phyloP scores from a whole-genome alignment of 2,888 invertebrate genomes.

The Ametastegia equiseti region DNA sequence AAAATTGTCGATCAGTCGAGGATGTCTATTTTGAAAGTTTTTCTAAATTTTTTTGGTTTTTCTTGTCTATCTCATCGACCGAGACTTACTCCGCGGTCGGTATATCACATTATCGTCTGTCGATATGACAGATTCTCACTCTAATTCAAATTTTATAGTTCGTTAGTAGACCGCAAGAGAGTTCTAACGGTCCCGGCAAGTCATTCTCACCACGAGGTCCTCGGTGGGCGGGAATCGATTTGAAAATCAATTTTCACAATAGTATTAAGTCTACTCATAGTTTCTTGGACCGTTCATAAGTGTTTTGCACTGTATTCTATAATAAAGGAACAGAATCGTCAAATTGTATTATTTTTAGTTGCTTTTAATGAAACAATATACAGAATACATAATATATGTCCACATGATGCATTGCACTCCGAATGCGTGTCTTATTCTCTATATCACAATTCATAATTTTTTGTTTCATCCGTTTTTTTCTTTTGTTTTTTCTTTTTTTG shows the following conservation, averaged over 20 bases:
- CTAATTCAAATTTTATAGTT: neutral
- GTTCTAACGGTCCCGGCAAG: neutral
- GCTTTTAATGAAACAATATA: constrained; percentile 68
- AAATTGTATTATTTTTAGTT: neutral
- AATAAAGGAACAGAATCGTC: neutral
- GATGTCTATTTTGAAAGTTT: neutral
- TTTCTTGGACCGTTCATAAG: neutral
- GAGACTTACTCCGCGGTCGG: neutral
- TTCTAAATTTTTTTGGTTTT: neutral
- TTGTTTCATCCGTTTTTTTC: neutral
- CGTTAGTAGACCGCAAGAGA: neutral
- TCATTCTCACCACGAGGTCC: neutral
- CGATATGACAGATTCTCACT: neutral
- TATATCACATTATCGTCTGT: neutral
- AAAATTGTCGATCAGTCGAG: neutral
- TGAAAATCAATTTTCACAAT: neutral
- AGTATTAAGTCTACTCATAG: neutral
- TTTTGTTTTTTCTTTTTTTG: constrained; percentile 51
- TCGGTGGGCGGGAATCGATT: neutral
- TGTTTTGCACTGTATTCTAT: too few species aligned
- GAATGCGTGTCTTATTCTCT: constrained; percentile 67
- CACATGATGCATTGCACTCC: constrained; percentile 48
- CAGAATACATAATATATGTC: constrained; percentile 62
- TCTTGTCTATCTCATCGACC: neutral
- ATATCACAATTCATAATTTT: constrained; percentile 44